Evolutionary conservation across 2,797 vertebrate species (phyloP).

Genomic region (Gambelia wislizenii): DNA sequence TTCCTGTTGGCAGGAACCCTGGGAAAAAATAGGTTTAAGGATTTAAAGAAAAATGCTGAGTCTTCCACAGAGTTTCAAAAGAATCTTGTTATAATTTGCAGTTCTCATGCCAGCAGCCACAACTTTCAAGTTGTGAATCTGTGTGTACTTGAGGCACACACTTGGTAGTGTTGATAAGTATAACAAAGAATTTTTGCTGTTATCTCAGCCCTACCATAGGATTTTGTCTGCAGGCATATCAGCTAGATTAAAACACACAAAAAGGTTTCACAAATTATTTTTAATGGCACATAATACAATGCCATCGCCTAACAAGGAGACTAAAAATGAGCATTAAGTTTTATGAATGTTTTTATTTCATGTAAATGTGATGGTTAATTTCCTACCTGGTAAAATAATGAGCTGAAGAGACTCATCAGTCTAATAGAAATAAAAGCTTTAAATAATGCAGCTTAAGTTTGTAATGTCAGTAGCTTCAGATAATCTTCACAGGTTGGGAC

Average conservation of each 20-base stretch:
- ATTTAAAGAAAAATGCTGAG: background rate
- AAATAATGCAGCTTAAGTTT: background rate
- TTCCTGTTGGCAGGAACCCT: background rate
- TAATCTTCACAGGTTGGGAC: too few species aligned
- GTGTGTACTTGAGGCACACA: background rate
- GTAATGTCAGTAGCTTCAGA: background rate
- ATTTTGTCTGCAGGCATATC: background rate
- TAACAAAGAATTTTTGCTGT: background rate
- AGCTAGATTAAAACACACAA: conserved; percentile 54
- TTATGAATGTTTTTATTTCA: conserved; percentile 48
- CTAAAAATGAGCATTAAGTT: conserved; percentile 30
- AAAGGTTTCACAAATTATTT: conserved; percentile 47
- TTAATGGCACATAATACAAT: conserved; percentile 48
- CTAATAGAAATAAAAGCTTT: background rate
- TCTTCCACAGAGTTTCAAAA: background rate
- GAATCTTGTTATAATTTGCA: background rate
- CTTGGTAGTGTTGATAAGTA: background rate
- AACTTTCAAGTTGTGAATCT: background rate
- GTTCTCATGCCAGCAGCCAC: background rate
- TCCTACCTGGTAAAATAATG: conserved; percentile 36
- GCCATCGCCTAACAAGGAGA: conserved; percentile 37
- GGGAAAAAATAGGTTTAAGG: background rate
- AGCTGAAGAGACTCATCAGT: background rate
- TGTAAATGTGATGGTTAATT: conserved; percentile 46
- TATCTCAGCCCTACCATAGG: too few species aligned